These are phyloP conservation scores for Thaumetopoea pityocampa DNA, from an alignment of 1,140 invertebrate species.

Conservation along the genomic window DNA sequence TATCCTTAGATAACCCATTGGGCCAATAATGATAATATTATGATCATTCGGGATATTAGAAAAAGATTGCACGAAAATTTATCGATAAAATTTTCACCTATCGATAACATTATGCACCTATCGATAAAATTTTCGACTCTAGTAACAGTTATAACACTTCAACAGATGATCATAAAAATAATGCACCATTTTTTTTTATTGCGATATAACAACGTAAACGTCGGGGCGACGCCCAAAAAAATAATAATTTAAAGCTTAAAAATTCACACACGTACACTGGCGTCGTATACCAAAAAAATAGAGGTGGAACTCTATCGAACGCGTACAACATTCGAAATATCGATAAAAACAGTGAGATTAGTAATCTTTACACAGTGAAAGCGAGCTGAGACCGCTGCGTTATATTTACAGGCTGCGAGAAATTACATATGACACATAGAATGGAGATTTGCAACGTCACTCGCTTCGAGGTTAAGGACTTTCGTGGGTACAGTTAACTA, in stretches of 20 bases:
- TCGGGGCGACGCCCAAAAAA: constrained; percentile 33
- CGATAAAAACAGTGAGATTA: too few species aligned
- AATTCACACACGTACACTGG: constrained; percentile 20
- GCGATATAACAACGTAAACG: constrained; percentile 44
- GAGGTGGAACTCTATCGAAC: constrained; percentile 4
- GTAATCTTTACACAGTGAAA: too few species aligned
- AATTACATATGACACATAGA: constrained; percentile 31
- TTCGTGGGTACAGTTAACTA: too few species aligned
- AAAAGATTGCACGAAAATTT: too few species aligned
- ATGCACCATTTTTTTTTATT: constrained; percentile 50
- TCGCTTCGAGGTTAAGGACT: too few species aligned
- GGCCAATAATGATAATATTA: too few species aligned
- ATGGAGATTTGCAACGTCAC: constrained; percentile 3
- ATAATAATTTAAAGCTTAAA: constrained; percentile 73
- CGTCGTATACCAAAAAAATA: constrained; percentile 5
- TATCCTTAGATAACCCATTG: too few species aligned
- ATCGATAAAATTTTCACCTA: too few species aligned
- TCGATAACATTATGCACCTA: constrained; percentile 9
- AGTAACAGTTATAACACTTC: constrained; percentile 26
- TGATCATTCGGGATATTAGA: too few species aligned
- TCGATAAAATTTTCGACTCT: neutral
- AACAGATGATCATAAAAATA: constrained; percentile 59
- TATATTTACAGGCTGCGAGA: constrained; percentile 18
- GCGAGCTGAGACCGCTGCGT: too few species aligned
- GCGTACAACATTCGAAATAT: too few species aligned